phyloP scores from a whole-genome alignment of 2,797 vertebrate genomes.

The Coregonus sp. region DNA sequence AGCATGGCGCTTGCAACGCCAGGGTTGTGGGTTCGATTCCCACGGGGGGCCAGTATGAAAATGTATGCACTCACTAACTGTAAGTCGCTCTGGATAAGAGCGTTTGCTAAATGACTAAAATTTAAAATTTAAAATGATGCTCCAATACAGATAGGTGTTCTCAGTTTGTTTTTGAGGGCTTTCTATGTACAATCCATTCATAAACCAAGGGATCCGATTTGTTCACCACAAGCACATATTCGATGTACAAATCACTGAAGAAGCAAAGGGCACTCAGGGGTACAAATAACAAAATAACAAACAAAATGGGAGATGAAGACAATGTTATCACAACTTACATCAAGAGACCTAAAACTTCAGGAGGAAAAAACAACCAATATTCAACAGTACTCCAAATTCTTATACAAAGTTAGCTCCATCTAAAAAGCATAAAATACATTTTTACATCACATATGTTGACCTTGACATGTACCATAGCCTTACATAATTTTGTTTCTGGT shows the following conservation, averaged over 20 bases:
- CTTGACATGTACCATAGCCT: slow-evolving; percentile 74
- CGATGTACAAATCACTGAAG: slow-evolving; percentile 42
- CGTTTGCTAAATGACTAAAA: too few species aligned
- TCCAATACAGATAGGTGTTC: slow-evolving; percentile 21
- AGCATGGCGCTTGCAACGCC: too few species aligned
- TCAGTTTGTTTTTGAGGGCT: slow-evolving; percentile 31
- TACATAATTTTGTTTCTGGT: slow-evolving; percentile 63
- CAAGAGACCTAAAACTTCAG: slow-evolving; percentile 68
- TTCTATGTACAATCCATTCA: slow-evolving; percentile 25
- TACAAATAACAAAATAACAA: slow-evolving; percentile 11
- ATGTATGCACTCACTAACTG: too few species aligned
- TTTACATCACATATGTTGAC: slow-evolving; percentile 75
- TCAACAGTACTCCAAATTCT: slow-evolving; percentile 79
- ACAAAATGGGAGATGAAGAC: slow-evolving; percentile 29
- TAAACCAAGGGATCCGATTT: slow-evolving; percentile 1
- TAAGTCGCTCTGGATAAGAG: too few species aligned
- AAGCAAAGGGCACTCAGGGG: slow-evolving; percentile 57
- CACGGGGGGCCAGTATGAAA: too few species aligned
- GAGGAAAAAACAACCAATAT: slow-evolving; percentile 77
- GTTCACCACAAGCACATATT: slow-evolving; percentile 32
- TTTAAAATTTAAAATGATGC: not conserved
- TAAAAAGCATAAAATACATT: slow-evolving; percentile 91
- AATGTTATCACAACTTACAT: slow-evolving; percentile 15
- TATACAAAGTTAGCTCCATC: slow-evolving; percentile 85
- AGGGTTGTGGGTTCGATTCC: too few species aligned